Evolutionary conservation across 2,888 invertebrate genomes (phyloP), one percentile per base, ranked within the genome.

Genomic region (Drosophila emarginata): DNA sequence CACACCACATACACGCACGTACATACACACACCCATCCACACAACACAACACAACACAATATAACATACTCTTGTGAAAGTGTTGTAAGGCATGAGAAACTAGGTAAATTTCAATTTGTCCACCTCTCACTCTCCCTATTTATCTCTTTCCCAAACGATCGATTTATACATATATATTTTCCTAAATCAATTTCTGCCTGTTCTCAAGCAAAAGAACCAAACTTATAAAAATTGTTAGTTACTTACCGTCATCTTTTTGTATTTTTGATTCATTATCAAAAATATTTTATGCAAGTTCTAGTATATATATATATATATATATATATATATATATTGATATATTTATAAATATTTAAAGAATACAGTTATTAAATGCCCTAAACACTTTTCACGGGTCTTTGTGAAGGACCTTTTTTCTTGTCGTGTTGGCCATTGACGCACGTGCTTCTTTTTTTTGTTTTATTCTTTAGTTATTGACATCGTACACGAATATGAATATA

Each of bases 101-200:
- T 79, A 81, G 85, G 82, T 85, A 85, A 82, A 79, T 82, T 82
- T 85, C 62, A 61, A 76, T 79, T 76, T 74, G 65, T 84, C 79
- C 78, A n/a, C 78, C 57, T 59, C 58, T 56, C 53, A 64, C 59
- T 67, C 66, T 67, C 36, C 50, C 7, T 6, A 64, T 26, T n/a
- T n/a, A n/a, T 68, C n/a, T 70, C 67, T 53, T 52, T 74, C 45
- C 58, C 61, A 18, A 18, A 18, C 18, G 45, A 18, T 45, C 45
- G 18, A 11, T 40, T 15, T 40, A 15, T 40, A 40, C 9, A 40
- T 15, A 40, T 18, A 45, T 45, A 45, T 45, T 11, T 45, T 21
- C 12, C 12, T 45, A 14, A 45, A 9, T 45, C 18, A 45, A 21
- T 45, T 45, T 45, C 45, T 45, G 45, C 21, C 45, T 45, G 45